A percentile compares a stretch with the other conserved stretches of the same genome.
Evolutionary conservation across 2,113 vertebrate species (phyloP).

Genomic region (Sciurus niger): DNA sequence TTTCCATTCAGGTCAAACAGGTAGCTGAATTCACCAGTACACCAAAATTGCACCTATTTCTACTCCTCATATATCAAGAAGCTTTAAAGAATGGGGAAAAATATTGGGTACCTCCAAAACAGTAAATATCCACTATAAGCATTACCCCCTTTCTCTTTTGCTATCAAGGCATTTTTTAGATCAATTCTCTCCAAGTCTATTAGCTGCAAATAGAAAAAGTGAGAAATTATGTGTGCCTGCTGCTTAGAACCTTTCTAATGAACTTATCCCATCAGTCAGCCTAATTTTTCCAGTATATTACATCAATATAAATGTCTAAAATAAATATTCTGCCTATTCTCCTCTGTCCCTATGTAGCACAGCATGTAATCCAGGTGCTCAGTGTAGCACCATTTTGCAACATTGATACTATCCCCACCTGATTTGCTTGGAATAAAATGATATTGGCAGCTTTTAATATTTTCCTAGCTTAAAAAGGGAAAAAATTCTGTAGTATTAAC

Average conservation of each 20-base stretch:
- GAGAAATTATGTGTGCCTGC: neutral
- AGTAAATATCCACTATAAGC: neutral
- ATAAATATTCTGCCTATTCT: conserved; percentile 47
- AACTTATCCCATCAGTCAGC: neutral
- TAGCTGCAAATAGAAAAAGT: conserved; percentile 30
- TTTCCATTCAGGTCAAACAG: neutral
- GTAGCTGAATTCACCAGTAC: neutral
- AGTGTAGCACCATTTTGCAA: conserved; percentile 62
- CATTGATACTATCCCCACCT: conserved; percentile 1
- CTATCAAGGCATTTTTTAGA: neutral
- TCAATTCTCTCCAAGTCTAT: neutral
- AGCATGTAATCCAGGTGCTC: conserved; percentile 58
- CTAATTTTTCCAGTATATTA: conserved; percentile 28
- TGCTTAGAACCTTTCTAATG: conserved; percentile 43
- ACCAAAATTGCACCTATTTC: neutral
- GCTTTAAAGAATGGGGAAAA: neutral
- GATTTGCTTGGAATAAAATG: conserved; percentile 38
- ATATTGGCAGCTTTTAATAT: conserved; percentile 39
- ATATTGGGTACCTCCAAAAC: neutral
- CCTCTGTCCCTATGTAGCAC: neutral
- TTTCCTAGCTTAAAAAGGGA: conserved; percentile 64
- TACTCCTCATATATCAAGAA: neutral
- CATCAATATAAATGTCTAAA: conserved; percentile 18
- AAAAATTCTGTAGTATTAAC: neutral
- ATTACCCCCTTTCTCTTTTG: conserved; percentile 31